Base-by-base conservation (phyloP, 2,888 invertebrate genomes). In the Heliconius hortense region DNA sequence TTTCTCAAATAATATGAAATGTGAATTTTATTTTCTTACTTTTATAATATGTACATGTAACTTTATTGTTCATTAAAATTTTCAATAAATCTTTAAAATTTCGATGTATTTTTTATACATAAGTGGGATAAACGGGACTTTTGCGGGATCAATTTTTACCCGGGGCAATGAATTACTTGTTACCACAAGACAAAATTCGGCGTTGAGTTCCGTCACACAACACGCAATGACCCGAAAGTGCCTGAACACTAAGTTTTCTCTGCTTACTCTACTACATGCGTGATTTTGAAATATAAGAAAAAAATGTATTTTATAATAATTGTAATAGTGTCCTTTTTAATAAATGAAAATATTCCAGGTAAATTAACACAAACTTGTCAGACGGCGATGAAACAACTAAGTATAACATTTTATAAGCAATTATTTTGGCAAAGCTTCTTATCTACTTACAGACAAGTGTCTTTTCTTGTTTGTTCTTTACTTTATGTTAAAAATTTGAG, bases 371-470 rank as follows among this genome's bases (percentile, higher is more conserved):
- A 43, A 24, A 24, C 8, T 48, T 48, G 4, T 67, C 67, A 67
- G 48, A 43, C 48, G 26, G 10, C 24, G 26, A 68, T 53, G 18
- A 53, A 35, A 64, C n/a, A 39, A 28, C 21, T 31, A 53, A 53
- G 53, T 53, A 53, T 31, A n/a, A 68, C 31, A 53, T 21, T 31
- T 56, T 56, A 68, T 28, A 56, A 56, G n/a, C 53, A 69, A 69
- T 69, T 53, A 56, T 69, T 69, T 69, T 69, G 31, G 31, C 53
- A 56, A n/a, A 56, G 28, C 69, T 1, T 69, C 56, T 74, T 70
- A 70, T 64, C 74, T 63, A 70, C 70, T 74, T 39, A 64, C 8
- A 70, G 70, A 70, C 70, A 74, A 74, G 70, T 64, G 64, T 70
- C 35, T 74, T 74, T 70, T 53, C 53, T 53, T 74, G 70, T 70